Evolutionary conservation across 2,797 vertebrate species (phyloP).

Genomic region (Octomys mimax): DNA sequence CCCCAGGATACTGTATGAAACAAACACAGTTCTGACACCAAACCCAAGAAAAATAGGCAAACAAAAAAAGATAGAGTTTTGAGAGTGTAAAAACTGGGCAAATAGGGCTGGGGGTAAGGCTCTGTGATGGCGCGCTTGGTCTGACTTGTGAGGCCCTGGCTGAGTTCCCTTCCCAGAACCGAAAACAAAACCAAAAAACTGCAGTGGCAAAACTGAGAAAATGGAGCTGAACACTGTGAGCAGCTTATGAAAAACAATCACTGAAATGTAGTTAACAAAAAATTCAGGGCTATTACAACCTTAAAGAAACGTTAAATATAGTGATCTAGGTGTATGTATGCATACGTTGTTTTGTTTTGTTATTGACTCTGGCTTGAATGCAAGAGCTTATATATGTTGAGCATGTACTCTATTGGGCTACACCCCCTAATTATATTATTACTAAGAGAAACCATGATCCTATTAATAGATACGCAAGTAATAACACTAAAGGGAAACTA

Average conservation of each 20-base stretch:
- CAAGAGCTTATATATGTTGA: neutral
- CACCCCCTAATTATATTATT: neutral
- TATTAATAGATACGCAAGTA: neutral
- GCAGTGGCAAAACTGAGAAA: neutral
- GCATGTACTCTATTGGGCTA: neutral
- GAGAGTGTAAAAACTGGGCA: neutral
- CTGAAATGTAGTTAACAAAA: neutral
- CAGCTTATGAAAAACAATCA: conserved; percentile 1
- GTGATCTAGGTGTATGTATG: neutral
- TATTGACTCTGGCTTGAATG: neutral
- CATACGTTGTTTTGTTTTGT: neutral
- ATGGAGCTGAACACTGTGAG: neutral
- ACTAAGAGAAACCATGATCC: neutral
- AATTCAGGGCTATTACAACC: neutral
- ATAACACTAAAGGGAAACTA: conserved; percentile 25
- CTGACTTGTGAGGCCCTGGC: neutral
- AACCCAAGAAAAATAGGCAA: conserved; percentile 1
- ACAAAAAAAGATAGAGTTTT: conserved; percentile 16
- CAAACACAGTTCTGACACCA: conserved; percentile 9
- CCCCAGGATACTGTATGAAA: neutral
- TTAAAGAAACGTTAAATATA: conserved; percentile 36
- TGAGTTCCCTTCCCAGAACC: neutral
- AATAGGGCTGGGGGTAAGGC: neutral
- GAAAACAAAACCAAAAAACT: neutral
- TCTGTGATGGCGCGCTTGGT: neutral